phyloP scores from a whole-genome alignment of 2,888 invertebrate genomes.

The Apantesis nais region DNA sequence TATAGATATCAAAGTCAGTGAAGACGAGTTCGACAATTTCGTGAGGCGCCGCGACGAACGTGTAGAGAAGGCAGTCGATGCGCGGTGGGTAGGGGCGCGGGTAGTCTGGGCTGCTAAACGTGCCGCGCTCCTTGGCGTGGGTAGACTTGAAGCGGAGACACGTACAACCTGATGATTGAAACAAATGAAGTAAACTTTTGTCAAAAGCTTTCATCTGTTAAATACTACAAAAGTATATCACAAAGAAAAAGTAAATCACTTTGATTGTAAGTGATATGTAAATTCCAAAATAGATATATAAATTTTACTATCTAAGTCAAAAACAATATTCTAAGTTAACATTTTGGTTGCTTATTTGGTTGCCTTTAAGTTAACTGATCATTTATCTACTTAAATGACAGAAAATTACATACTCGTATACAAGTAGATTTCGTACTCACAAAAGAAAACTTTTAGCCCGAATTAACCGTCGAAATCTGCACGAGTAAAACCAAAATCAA shows the following conservation, averaged over 20 bases:
- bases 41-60: conserved; percentile 91
- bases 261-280: neutral
- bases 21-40: conserved; percentile 94
- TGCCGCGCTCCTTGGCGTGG: conserved; percentile 91
- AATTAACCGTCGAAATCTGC: neutral
- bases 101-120: conserved; percentile 94
- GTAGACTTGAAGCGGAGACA: conserved; percentile 93
- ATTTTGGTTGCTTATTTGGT: no score
- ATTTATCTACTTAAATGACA: neutral
- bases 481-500: no score
- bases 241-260: neutral
- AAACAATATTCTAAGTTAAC: no score
- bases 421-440: neutral
- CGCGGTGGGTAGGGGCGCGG: conserved; percentile 90
- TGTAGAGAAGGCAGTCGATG: conserved; percentile 93
- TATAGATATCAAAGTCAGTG: conserved; percentile 91
- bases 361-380: no score
- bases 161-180: conserved; percentile 88
- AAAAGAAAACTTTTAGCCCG: neutral
- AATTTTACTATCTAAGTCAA: no score
- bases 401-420: neutral
- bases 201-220: neutral
- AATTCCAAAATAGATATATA: no score
- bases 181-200: conserved; percentile 6
- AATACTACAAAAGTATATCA: neutral